Conservation (phyloP, 2,888 invertebrate genomes). For the Auanema sp. region DNA sequence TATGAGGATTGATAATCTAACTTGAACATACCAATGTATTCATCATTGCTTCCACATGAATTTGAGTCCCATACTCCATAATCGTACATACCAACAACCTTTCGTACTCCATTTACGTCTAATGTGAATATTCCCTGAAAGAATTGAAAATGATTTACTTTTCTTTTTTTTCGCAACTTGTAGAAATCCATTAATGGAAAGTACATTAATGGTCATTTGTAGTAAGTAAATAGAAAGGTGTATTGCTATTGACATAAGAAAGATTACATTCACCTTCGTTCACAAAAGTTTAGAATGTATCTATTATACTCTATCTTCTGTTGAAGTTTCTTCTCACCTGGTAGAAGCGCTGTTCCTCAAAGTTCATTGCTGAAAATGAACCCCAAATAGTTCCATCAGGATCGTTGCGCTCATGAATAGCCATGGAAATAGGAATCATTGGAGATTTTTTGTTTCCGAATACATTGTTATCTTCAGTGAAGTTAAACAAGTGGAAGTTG, state of each 20-base stretch:
- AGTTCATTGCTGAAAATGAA: slow-evolving; percentile 63
- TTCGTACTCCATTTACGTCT: slow-evolving; percentile 53
- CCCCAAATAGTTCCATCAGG: slow-evolving; percentile 62
- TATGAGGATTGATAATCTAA: no score
- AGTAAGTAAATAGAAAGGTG: slow-evolving; percentile 1
- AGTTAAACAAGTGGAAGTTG: slow-evolving; percentile 62
- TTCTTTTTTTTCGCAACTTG: neutral
- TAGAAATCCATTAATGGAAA: neutral
- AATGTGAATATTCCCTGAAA: slow-evolving; percentile 63
- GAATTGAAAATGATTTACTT: neutral
- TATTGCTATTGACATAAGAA: slow-evolving; percentile 2
- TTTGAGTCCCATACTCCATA: slow-evolving; percentile 61
- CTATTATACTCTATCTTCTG: neutral
- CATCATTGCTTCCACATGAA: slow-evolving; percentile 60
- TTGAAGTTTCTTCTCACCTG: slow-evolving; percentile 40
- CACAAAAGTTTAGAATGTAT: slow-evolving; percentile 10
- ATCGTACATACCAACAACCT: slow-evolving; percentile 61
- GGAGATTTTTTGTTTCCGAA: slow-evolving; percentile 56
- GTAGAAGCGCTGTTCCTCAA: slow-evolving; percentile 60
- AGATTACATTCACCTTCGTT: slow-evolving; percentile 2
- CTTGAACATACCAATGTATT: slow-evolving; percentile 54
- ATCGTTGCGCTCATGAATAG: slow-evolving; percentile 60
- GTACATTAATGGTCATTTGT: neutral
- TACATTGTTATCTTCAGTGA: slow-evolving; percentile 61
- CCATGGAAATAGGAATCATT: slow-evolving; percentile 63